These are phyloP conservation scores for Gambusia affinis DNA, from an alignment of 2,113 vertebrate genomes.

Conservation along the genomic window DNA sequence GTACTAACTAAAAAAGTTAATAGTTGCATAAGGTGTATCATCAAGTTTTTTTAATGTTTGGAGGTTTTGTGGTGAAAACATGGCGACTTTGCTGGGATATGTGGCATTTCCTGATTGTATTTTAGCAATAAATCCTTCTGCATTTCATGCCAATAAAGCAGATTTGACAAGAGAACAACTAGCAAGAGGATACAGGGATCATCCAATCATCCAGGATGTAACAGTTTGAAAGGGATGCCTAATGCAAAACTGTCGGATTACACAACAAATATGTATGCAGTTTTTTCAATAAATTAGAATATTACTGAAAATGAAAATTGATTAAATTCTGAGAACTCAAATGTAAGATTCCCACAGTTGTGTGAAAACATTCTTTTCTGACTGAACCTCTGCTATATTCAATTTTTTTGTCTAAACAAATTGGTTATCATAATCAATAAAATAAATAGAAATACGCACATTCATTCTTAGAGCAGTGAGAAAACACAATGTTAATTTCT, in stretches of 20 bases:
- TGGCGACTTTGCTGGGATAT: neutral
- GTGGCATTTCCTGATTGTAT: slow-evolving; percentile 29
- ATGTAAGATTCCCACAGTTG: too few relatives aligned
- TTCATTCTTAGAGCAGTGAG: too few relatives aligned
- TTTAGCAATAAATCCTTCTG: slow-evolving; percentile 33
- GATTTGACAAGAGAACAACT: slow-evolving; percentile 47
- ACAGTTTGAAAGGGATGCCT: slow-evolving; percentile 28
- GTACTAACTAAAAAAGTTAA: neutral
- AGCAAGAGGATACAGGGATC: slow-evolving; percentile 63
- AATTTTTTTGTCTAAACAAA: too few relatives aligned
- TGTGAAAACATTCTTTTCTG: too few relatives aligned
- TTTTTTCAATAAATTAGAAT: too few relatives aligned
- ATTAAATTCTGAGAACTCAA: too few relatives aligned
- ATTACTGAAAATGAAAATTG: too few relatives aligned
- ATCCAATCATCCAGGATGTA: slow-evolving; percentile 61
- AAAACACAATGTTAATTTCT: neutral
- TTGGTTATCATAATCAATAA: too few relatives aligned
- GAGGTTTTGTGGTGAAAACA: neutral
- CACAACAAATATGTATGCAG: neutral
- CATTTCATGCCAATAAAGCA: slow-evolving; percentile 58
- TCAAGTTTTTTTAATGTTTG: neutral
- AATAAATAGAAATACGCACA: too few relatives aligned
- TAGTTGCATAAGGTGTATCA: neutral
- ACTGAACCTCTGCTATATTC: too few relatives aligned
- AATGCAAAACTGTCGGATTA: slow-evolving; percentile 49